phyloP scores from a whole-genome alignment of 2,888 invertebrate species.

The Ypsolopha sequella region DNA sequence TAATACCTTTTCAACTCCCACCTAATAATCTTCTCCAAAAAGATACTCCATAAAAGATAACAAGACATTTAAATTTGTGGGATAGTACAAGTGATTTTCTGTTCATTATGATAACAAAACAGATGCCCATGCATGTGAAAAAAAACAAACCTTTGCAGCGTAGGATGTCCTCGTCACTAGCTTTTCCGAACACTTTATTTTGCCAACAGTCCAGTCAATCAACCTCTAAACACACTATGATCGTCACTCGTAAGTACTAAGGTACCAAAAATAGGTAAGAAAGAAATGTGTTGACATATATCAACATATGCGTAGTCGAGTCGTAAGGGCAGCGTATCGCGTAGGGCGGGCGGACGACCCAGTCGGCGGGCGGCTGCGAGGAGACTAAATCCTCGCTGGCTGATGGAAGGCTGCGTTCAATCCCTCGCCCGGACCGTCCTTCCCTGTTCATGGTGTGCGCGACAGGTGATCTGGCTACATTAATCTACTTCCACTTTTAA shows the following conservation, averaged over 20 bases:
- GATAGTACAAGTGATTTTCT: too few relatives aligned
- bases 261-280: not conserved
- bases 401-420: not conserved
- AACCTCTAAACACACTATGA: too few relatives aligned
- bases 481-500: conserved; percentile 27
- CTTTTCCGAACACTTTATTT: conserved; percentile 1
- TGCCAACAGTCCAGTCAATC: too few relatives aligned
- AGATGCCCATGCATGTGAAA: not conserved
- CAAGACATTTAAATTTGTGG: too few relatives aligned
- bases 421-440: conserved; percentile 47
- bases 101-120: too few relatives aligned
- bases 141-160: not conserved
- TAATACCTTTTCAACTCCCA: too few relatives aligned
- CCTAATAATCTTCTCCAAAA: too few relatives aligned
- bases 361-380: conserved; percentile 36
- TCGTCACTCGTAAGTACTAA: too few relatives aligned
- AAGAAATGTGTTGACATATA: not conserved
- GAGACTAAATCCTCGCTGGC: conserved; percentile 31
- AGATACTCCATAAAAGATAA: not conserved
- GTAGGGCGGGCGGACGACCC: conserved; percentile 11
- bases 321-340: conserved; percentile 13
- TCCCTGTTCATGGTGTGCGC: conserved; percentile 62
- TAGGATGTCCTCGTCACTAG: not conserved
- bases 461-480: conserved; percentile 52
- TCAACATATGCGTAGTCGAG: not conserved